Evolutionary conservation across 2,113 vertebrate species (phyloP), one percentile per base, ranked within the genome.

Genomic region (Quiscalus mexicanus): DNA sequence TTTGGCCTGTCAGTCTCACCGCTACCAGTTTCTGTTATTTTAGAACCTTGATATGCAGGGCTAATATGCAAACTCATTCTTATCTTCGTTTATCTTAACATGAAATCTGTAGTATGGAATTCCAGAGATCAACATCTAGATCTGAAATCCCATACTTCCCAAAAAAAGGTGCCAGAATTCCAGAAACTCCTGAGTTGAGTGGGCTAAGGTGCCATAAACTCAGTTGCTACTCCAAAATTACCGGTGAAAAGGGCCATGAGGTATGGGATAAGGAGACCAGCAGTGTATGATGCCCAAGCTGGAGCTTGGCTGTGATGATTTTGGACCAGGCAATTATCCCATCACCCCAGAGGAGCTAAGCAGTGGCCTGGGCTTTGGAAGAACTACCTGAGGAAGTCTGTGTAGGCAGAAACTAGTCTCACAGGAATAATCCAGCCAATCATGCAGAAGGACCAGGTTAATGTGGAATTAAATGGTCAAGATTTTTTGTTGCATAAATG

Each of bases 191-290:
- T 10, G 23, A 60, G 35, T 73, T 78, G 13, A 12, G 20, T 7
- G 5, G 22, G 7, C 22, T 53, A 39, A 62, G 15, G 14, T 49
- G 39, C 33, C 20, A 9, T 70, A 53, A 88, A 5, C 24, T 62
- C 18, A 2, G 5, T 37, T n/a, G 35, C 24, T n/a, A 24, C 47
- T 70, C 19, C 24, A 35, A n/a, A 44, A n/a, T 50, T 56, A 22
- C 0, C 1, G n/a, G 30, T 62, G 35, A 60, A 16, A 27, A 25
- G 15, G 28, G 17, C 0, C 0, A 12, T 62, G 56, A 71, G 15
- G 16, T 37, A 22, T 18, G 37, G 25, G 7, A 68, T 27, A 56
- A 35, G 37, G 28, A 59, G 39, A 49, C 42, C 7, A 2, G 35
- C 30, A 35, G 23, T 21, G 28, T 24, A 25, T 30, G 22, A 21